phyloP scores from a whole-genome alignment of 2,888 invertebrate species.

The Leptothorax acervorum region DNA sequence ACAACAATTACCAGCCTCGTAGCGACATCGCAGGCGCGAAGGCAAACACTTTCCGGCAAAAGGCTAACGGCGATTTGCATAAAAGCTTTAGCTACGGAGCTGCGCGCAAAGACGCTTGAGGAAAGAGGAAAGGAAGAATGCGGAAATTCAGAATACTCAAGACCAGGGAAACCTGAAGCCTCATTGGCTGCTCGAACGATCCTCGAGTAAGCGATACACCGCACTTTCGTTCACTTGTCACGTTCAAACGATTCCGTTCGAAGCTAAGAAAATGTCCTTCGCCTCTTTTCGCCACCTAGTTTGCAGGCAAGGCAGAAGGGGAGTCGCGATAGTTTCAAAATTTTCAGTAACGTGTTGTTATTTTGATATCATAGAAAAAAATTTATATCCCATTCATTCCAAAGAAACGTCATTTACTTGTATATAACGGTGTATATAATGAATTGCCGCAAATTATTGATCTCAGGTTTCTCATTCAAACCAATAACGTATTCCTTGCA shows the following conservation, averaged over 20 bases:
- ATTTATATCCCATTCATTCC: background rate
- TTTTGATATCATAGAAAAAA: background rate
- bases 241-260: slow-evolving; percentile 60
- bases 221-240: slow-evolving; percentile 62
- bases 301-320: slow-evolving; percentile 8
- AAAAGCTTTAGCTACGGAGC: slow-evolving; percentile 38
- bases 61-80: slow-evolving; percentile 43
- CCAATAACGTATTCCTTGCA: background rate
- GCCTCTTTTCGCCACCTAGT: slow-evolving; percentile 50
- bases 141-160: background rate
- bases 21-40: background rate
- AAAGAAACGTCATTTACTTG: background rate
- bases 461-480: too few species aligned
- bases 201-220: slow-evolving; percentile 20
- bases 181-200: background rate
- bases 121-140: background rate
- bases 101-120: slow-evolving; percentile 24
- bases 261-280: slow-evolving; percentile 55
- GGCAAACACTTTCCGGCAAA: slow-evolving; percentile 2
- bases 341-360: background rate
- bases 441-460: too few species aligned
- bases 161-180: slow-evolving; percentile 8
- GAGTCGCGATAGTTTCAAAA: background rate
- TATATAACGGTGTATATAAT: background rate
- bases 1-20: slow-evolving; percentile 19